A percentile compares a stretch with the other conserved stretches of the same genome.
Evolutionary conservation across 1,140 invertebrate species (phyloP).

Genomic region (Bombus waltoni): DNA sequence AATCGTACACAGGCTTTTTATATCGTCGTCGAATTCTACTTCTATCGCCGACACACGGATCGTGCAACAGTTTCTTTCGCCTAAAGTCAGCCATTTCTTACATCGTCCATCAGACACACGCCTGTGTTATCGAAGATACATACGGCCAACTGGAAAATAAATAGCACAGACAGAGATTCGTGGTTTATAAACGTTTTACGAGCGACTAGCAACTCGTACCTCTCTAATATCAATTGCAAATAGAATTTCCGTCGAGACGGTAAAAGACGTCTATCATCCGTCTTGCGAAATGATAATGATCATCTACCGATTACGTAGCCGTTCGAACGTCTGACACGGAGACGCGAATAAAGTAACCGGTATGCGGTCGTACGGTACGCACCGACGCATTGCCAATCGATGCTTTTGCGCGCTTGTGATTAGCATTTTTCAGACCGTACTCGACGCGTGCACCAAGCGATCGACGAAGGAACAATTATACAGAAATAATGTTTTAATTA

Average conservation of each 20-base stretch:
- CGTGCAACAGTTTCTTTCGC: neutral
- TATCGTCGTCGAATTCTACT: conserved; percentile 26
- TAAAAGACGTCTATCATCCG: conserved; percentile 32
- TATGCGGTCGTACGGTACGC: neutral
- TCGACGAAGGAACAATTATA: too few relatives aligned
- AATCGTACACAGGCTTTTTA: neutral
- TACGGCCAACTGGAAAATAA: neutral
- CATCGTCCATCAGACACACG: neutral
- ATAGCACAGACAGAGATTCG: neutral
- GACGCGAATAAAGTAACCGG: conserved; percentile 28
- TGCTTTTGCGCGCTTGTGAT: too few relatives aligned
- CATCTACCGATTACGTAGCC: conserved; percentile 54
- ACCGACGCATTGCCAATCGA: neutral
- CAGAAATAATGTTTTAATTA: too few relatives aligned
- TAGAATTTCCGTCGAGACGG: conserved; percentile 17
- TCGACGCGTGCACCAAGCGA: too few relatives aligned
- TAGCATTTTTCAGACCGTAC: too few relatives aligned
- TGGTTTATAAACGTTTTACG: neutral
- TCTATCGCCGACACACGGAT: neutral
- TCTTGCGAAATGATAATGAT: conserved; percentile 64
- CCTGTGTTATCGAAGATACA: neutral
- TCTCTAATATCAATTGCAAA: neutral
- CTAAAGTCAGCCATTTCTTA: neutral
- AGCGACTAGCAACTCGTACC: neutral
- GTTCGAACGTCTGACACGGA: conserved; percentile 50